Base-by-base conservation (phyloP, 2,888 invertebrate species). In the Eupithecia vulgata region DNA sequence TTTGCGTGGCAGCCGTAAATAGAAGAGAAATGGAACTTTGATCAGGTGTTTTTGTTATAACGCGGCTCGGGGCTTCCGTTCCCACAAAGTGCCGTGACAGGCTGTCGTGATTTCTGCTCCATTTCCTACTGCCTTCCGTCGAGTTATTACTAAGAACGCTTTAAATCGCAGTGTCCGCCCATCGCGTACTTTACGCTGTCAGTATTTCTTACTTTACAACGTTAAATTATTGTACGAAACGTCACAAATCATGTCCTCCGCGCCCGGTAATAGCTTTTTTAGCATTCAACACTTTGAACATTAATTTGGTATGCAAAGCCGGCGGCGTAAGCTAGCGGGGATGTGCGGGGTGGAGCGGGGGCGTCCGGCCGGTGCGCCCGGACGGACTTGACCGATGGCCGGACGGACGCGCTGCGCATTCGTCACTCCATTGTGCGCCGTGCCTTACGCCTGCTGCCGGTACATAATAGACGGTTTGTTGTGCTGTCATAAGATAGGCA, bases 351-450 rank as follows among this genome's bases (percentile, higher is more conserved):
- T 68, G 73, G 68, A 59, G 71, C 67, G 64, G 70, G 61, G 62
- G 84, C 86, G 88, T 88, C 78, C 81, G 80, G 78, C 30, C 65
- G 42, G 68, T 77, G 77, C 78, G 76, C 75, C 77, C 79, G 81
- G 77, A 70, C 78, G 77, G 78, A 78, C 83, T 81, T 85, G 86
- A 87, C 78, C 84, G 85, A 87, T 87, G 80, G 76, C 81, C 81
- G 81, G 81, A 79, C 81, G 87, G 86, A 87, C 84, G 83, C 85
- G 75, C 80, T 81, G 82, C 81, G 84, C 86, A 86, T 88, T 87
- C 87, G 85, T 88, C 87, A 87, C 83, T 78, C 80, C 80, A 83
- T 79, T 79, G 82, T 81, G 72, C 78, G 66, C 73, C 75, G 70
- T 67, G 73, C 69, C 74, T 72, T 67, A 70, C 70, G 71, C 68